Evolutionary conservation across 2,113 vertebrate genomes (phyloP), one percentile per base, ranked within the genome.

Genomic region (Oriolus oriolus): DNA sequence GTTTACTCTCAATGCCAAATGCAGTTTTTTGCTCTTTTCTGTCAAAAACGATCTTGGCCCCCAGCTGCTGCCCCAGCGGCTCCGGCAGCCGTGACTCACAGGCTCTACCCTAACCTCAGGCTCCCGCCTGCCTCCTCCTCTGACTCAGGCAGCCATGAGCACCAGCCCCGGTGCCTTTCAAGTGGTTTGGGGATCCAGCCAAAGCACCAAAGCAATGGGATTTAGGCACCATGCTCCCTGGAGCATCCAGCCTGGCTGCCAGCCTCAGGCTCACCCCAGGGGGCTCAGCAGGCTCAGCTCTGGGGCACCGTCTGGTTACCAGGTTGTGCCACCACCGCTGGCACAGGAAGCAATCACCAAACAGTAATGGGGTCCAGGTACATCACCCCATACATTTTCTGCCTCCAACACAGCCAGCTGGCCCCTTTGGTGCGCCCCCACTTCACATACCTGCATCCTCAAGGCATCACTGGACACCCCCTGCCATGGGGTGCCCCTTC

Each of bases 41-140:
- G 59, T 37, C 63, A 76, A 42, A 93, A 95, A n/a, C 0, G 28
- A 33, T 80, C 81, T 77, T 96, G 82, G 91, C 70, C 66, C 21
- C 19, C 1, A 0, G 37, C 63, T 90, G 77, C 89, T 94, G 80
- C 37, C 33, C 41, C 6, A 1, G 37, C 0, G 1, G 87, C 93
- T 94, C 73, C 21, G 13, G 54, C 87, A 94, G 82, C 73, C 0
- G 0, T 95, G 92, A 92, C 78, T 97, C 93, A 93, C 54, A 73
- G 66, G 53, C 78, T 93, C 70, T 96, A 49, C 85, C 81, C 87
- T 75, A 91, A 80, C 84, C 93, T 90, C 95, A 91, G 90, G 75
- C 90, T 97, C 71, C 66, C 0, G 2, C 45, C 47, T 30, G 42
- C 63, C 83, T 97, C 63, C 63, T 80, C 68, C 5, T 0, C 68